A percentile compares a stretch with the other conserved stretches of the same genome.
Conservation (phyloP, 2,888 invertebrate genomes). For the Caenorhabditis sp. region DNA sequence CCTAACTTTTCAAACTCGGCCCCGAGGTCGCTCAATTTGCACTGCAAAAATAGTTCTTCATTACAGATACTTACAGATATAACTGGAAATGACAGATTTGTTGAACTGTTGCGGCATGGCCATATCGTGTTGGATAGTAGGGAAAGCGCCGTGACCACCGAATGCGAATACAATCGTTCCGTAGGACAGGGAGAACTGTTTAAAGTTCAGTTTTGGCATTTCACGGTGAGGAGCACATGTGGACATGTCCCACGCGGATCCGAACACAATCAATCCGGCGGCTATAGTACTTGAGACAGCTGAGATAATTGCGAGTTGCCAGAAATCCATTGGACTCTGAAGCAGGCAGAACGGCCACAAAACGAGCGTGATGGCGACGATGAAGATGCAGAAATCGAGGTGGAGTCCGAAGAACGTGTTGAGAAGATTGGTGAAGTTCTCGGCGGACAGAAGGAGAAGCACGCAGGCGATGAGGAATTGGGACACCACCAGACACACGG, state of each 20-base stretch:
- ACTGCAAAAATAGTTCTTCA: not conserved
- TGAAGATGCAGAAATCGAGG: slow-evolving; percentile 63
- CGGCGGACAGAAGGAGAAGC: slow-evolving; percentile 61
- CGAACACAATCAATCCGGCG: slow-evolving; percentile 50
- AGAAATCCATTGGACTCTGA: slow-evolving; percentile 66
- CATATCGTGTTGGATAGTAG: slow-evolving; percentile 94
- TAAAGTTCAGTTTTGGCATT: slow-evolving; percentile 82
- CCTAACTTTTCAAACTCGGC: too few species aligned
- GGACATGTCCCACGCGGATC: slow-evolving; percentile 42
- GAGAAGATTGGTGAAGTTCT: slow-evolving; percentile 65
- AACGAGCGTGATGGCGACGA: slow-evolving; percentile 53
- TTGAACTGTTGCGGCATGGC: slow-evolving; percentile 81
- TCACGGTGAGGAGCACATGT: slow-evolving; percentile 29
- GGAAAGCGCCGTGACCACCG: slow-evolving; percentile 85
- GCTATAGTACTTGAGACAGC: slow-evolving; percentile 52
- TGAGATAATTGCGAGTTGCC: slow-evolving; percentile 55
- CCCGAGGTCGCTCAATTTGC: too few species aligned
- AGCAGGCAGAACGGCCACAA: slow-evolving; percentile 63
- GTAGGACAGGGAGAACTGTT: slow-evolving; percentile 85
- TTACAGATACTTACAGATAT: slow-evolving; percentile 54
- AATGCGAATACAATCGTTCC: slow-evolving; percentile 80
- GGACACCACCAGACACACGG: slow-evolving; percentile 53
- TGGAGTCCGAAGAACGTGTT: slow-evolving; percentile 58
- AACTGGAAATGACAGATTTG: slow-evolving; percentile 57
- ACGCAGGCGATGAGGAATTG: slow-evolving; percentile 67